These are phyloP conservation scores for Rhabdomys dilectus DNA, from an alignment of 2,113 vertebrate species.

Conservation along the genomic window DNA sequence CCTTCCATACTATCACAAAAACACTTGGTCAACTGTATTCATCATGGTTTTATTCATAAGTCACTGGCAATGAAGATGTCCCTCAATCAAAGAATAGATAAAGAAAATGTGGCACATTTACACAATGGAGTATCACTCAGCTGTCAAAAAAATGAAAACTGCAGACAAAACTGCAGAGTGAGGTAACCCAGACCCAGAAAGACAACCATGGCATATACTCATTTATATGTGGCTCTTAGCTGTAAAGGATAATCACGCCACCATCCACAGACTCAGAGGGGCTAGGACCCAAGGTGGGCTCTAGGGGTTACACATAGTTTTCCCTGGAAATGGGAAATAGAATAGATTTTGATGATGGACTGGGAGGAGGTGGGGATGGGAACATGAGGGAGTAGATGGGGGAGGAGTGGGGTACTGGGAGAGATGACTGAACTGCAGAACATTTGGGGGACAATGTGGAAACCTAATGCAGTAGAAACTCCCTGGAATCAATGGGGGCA, in stretches of 20 bases:
- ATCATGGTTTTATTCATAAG: background rate
- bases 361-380: background rate
- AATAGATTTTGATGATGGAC: background rate
- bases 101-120: background rate
- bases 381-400: background rate
- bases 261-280: background rate
- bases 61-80: background rate
- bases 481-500: background rate
- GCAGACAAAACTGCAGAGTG: background rate
- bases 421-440: background rate
- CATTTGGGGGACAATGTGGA: background rate
- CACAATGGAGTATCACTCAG: background rate
- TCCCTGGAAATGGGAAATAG: background rate
- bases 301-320: background rate
- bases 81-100: background rate
- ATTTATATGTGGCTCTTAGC: background rate
- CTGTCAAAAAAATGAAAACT: background rate
- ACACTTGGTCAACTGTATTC: background rate
- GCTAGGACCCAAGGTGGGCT: background rate
- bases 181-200: background rate
- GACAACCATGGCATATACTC: background rate
- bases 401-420: background rate
- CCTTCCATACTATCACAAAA: background rate
- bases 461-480: background rate
- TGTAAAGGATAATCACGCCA: background rate